Evolutionary conservation across 2,113 vertebrate species (phyloP), one percentile per base, ranked within the genome.

Genomic region (Corythornis cristatus): DNA sequence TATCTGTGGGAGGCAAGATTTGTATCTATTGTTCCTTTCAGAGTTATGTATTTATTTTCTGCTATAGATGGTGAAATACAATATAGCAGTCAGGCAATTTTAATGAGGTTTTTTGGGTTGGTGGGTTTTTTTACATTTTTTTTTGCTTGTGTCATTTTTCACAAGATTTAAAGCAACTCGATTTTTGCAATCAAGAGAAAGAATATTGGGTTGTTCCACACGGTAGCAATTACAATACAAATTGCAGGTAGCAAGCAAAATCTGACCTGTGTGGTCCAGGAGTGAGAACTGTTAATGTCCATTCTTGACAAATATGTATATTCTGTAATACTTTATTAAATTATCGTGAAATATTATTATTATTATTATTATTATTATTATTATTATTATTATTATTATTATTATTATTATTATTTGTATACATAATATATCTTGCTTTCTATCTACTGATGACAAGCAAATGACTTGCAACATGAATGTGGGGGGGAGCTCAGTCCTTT

Each of bases 21-120:
- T 87, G n/a, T 89, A 18, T 75, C 45, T 66, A 15, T 53, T 86
- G 16, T 48, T 88, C 77, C 22, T 72, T 96, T 92, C 80, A 68
- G 57, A 95, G 66, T 78, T 67, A 75, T 4, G 22, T 48, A 68
- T 77, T 78, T 87, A 70, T 94, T 93, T 91, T 92, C 20, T 82
- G 45, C n/a, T 42, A 60, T 25, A 64, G 74, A 78, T 46, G 50
- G 51, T 82, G 66, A 94, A 94, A 93, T 83, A 61, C 15, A 89
- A 77, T 48, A 54, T 64, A 76, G 50, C 46, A 65, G 51, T 40
- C 68, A 70, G 12, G 50, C 5, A 72, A 68, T 82, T 64, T 72
- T 5, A 79, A 76, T 51, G 18, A 82, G 17, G 0, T 14, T 72
- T 84, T 56, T 37, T 21, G 13, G 12, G 28, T 22, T 80, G 48